Evolutionary conservation across 2,113 vertebrate genomes (phyloP).

Genomic region (Mungos mungo): DNA sequence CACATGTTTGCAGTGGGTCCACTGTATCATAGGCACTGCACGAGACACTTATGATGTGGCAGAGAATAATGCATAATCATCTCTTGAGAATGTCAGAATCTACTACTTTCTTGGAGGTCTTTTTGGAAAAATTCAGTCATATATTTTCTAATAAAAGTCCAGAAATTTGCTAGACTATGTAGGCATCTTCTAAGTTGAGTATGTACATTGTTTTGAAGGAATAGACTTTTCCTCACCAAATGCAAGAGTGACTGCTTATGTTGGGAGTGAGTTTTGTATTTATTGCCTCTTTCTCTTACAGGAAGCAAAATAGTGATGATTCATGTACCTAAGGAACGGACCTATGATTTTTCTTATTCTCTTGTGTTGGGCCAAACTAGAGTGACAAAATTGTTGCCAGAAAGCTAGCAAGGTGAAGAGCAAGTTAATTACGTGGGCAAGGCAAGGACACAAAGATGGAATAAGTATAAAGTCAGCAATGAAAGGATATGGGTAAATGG

Average conservation of each 20-base stretch:
- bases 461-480: neutral
- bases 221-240: neutral
- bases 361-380: neutral
- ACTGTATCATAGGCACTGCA: neutral
- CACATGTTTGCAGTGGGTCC: neutral
- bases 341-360: neutral
- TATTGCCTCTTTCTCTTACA: neutral
- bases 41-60: neutral
- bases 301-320: neutral
- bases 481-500: neutral
- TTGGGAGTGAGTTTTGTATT: neutral
- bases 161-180: neutral
- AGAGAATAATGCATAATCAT: neutral
- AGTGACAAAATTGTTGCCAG: neutral
- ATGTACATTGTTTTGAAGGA: neutral
- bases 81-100: neutral
- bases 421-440: neutral
- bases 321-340: neutral
- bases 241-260: neutral
- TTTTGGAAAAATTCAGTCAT: neutral
- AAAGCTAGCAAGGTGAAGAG: neutral
- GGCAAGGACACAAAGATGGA: neutral
- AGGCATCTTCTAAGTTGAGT: neutral
- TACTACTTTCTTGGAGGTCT: neutral
- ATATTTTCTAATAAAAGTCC: neutral